Conservation (phyloP, 2,113 vertebrate genomes). For the Orycteropus afer region DNA sequence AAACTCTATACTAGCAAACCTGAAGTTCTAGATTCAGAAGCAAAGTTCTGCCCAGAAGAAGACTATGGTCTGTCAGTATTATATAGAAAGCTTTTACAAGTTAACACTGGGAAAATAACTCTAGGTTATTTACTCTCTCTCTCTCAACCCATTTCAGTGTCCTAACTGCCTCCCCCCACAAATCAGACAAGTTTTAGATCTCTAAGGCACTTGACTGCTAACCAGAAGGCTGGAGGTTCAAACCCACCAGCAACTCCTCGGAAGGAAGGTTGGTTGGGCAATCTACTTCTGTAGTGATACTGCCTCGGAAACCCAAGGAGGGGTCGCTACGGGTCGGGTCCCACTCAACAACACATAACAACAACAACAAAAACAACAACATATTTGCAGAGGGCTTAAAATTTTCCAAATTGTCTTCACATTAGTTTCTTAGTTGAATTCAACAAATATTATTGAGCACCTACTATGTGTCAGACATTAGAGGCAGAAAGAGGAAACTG, state of each 20-base stretch:
- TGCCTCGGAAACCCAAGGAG: too few relatives aligned
- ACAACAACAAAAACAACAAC: too few relatives aligned
- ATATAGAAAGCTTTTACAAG: neutral
- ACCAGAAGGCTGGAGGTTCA: too few relatives aligned
- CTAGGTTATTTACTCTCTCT: neutral
- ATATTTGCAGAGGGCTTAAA: neutral
- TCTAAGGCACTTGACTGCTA: too few relatives aligned
- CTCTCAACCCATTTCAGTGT: neutral
- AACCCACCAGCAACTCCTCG: too few relatives aligned
- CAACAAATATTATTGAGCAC: neutral
- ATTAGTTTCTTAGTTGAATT: neutral
- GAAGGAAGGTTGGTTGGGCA: too few relatives aligned
- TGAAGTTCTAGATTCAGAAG: neutral
- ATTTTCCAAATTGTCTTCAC: neutral
- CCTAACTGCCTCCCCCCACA: neutral
- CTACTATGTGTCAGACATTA: neutral
- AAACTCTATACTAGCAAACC: neutral
- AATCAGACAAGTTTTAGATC: neutral
- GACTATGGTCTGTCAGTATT: neutral
- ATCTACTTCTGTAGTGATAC: too few relatives aligned
- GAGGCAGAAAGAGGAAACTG: neutral
- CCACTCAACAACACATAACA: too few relatives aligned
- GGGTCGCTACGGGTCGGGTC: too few relatives aligned
- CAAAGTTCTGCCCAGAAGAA: neutral
- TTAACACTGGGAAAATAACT: neutral